Base-by-base conservation (phyloP, 2,888 invertebrate species). In the Watsonalla binaria region DNA sequence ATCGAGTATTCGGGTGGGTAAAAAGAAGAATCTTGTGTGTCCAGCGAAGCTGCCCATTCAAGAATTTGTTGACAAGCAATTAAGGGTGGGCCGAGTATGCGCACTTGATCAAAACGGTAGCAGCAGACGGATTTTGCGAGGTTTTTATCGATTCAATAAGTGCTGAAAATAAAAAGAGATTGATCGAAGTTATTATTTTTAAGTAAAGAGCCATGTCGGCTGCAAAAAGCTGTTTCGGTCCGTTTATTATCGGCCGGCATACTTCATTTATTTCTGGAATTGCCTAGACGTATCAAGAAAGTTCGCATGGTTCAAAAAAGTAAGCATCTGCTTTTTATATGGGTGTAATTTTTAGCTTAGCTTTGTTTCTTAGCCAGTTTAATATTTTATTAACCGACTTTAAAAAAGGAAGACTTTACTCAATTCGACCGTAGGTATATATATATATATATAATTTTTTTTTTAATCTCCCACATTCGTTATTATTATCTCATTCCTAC, bases 21-120 rank as follows among this genome's bases (percentile, higher is more conserved):
- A 87, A 86, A 86, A 82, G 66, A 69, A 66, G 80, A 80, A 80
- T 82, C 76, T 66, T 71, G 78, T 77, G 74, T 70, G 76, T 74
- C 79, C 82, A 78, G 68, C 68, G 68, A 66, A 74, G 75, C 70
- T 76, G 82, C 78, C 77, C 84, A 85, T 86, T 86, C 78, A 84
- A 83, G 84, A 84, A 85, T 86, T 82, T 84, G 80, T 81, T 84
- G 88, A 84, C 85, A 86, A 82, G 81, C 85, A 86, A 88, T 88
- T 89, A 86, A 84, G 73, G 72, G 71, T 74, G 70, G 65, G 54
- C 70, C 63, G 68, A 61, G 70, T 69, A 72, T 69, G 61, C 60
- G 65, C 58, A 58, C 59, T 54, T 57, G 68, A 59, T 62, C 60
- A 60, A 66, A 69, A 73, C 70, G 63, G 68, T 60, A 68, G 66